Percentiles rank a stretch among this genome's conserved stretches.
These are phyloP conservation scores for Lochmaea crataegi DNA, from an alignment of 2,888 invertebrate genomes.

Conservation along the genomic window DNA sequence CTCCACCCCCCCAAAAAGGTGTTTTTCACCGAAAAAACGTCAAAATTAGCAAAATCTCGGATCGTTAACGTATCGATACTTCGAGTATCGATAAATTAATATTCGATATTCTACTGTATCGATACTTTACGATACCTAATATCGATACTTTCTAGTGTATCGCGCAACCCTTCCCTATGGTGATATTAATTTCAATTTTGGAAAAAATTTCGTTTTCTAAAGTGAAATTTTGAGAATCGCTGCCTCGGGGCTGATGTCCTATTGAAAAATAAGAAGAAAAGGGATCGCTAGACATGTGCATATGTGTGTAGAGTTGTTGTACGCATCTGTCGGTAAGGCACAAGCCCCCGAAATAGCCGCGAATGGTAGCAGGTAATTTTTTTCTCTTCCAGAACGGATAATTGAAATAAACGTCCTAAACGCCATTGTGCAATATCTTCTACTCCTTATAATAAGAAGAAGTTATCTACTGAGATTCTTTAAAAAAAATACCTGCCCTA, in stretches of 20 bases:
- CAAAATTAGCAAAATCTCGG: too few species aligned
- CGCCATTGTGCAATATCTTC: slow-evolving; percentile 39
- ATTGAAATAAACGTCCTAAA: slow-evolving; percentile 40
- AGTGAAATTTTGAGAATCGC: slow-evolving; percentile 15
- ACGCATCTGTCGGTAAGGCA: slow-evolving; percentile 43
- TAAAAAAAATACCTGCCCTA: not conserved
- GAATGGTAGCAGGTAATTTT: slow-evolving; percentile 43
- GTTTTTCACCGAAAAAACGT: too few species aligned
- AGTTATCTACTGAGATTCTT: slow-evolving; percentile 6
- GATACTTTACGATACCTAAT: too few species aligned
- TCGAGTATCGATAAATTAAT: too few species aligned
- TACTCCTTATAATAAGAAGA: not conserved
- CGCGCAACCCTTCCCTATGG: too few species aligned
- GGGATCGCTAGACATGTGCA: slow-evolving; percentile 40
- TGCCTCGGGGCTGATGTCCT: slow-evolving; percentile 30
- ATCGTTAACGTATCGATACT: too few species aligned
- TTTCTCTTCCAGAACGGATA: slow-evolving; percentile 31
- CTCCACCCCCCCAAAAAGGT: too few species aligned
- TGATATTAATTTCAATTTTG: too few species aligned
- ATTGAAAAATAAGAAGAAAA: slow-evolving; percentile 34
- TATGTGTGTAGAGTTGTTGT: slow-evolving; percentile 31
- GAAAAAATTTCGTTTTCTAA: too few species aligned
- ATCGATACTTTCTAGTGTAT: too few species aligned
- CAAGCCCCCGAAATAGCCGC: slow-evolving; percentile 36
- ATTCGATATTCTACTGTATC: too few species aligned